A percentile compares a stretch with the other conserved stretches of the same genome.
These are phyloP conservation scores for Polypterus bichir DNA, from an alignment of 2,113 vertebrate genomes.

Conservation along the genomic window DNA sequence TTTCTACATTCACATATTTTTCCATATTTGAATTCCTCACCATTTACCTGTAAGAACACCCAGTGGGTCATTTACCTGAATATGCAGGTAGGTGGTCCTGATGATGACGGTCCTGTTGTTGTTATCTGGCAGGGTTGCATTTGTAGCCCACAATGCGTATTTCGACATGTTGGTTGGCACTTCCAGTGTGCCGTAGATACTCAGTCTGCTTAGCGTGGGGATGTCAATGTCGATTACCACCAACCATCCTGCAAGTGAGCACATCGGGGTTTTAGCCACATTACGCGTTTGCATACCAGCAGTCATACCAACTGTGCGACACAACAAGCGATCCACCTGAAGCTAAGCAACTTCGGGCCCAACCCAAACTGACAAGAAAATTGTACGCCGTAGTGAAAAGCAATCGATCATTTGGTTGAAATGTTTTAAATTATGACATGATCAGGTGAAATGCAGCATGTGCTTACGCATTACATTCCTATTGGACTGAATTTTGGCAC, in stretches of 20 bases:
- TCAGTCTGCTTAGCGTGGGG: conserved; percentile 35
- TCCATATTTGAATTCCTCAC: too few species aligned
- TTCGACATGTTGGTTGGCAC: conserved; percentile 24
- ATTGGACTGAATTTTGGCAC: too few species aligned
- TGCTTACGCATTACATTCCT: too few species aligned
- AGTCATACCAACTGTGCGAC: too few species aligned
- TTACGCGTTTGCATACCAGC: too few species aligned
- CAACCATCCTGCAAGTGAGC: conserved; percentile 27
- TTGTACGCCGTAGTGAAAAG: neutral
- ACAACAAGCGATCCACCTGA: too few species aligned
- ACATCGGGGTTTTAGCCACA: too few species aligned
- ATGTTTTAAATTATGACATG: too few species aligned
- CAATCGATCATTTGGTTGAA: neutral
- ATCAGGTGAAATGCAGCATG: too few species aligned
- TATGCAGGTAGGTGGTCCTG: conserved; percentile 40
- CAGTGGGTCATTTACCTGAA: conserved; percentile 31
- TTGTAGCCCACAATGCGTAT: neutral
- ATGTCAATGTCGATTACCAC: conserved; percentile 34
- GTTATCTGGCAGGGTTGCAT: neutral
- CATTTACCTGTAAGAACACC: too few species aligned
- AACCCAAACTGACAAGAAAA: conserved; percentile 1
- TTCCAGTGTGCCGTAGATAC: conserved; percentile 38
- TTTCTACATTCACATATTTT: too few species aligned
- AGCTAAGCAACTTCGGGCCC: neutral
- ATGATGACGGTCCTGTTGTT: conserved; percentile 25